phyloP scores from a whole-genome alignment of 2,113 vertebrate genomes.

The Salvelinus fontinalis region DNA sequence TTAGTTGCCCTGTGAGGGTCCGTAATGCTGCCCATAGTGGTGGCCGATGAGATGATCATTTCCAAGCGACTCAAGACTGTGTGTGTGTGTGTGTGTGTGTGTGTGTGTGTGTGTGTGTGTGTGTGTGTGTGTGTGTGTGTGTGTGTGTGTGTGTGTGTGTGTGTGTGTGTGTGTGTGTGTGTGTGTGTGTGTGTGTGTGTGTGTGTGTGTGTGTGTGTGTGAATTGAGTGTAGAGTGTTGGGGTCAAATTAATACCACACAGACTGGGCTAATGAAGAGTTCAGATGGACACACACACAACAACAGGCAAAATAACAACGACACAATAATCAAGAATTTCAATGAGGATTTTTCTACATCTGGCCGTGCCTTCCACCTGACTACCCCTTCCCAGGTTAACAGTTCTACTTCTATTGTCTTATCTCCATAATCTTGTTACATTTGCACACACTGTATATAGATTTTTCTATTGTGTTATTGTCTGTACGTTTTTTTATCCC shows the following conservation, averaged over 20 bases:
- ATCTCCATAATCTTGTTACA: no score
- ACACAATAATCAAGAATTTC: no score
- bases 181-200: background rate
- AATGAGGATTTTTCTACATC: no score
- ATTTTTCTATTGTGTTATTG: no score
- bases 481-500: no score
- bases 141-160: background rate
- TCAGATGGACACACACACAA: conserved; percentile 24
- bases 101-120: conserved; percentile 1
- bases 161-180: conserved; percentile 1
- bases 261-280: conserved; percentile 50
- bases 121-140: conserved; percentile 2
- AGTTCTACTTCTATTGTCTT: no score
- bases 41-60: conserved; percentile 44
- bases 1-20: conserved; percentile 37
- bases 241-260: conserved; percentile 51
- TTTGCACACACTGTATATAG: no score
- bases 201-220: background rate
- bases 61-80: conserved; percentile 45
- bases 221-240: conserved; percentile 30
- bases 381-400: no score
- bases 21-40: conserved; percentile 46
- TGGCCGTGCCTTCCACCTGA: no score
- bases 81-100: conserved; percentile 1
- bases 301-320: background rate